Base-by-base conservation (phyloP, 1,140 invertebrate genomes). In the Drosophila oshimai region DNA sequence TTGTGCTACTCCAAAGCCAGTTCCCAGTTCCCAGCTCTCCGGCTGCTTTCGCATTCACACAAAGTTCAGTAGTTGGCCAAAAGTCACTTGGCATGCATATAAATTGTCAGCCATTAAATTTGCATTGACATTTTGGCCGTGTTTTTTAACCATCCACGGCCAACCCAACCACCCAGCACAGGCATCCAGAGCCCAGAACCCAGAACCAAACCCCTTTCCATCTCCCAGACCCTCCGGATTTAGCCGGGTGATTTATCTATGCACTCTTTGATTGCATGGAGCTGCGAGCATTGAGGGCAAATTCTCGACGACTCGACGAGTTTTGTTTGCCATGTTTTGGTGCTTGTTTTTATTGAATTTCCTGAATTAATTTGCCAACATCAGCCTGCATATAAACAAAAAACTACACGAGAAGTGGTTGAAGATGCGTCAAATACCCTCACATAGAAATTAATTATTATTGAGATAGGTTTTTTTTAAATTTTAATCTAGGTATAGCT, bases 261-360 rank as follows among this genome's bases (percentile, higher is more conserved):
- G 65, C 71, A 74, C 80, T 86, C 80, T 87, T 87, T 86, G 80
- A 86, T 86, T 86, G 81, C 80, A 80, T 58, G 64, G 62, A 69
- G 76, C 75, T 68, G 31, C 70, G 71, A 81, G 60, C 54, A 84
- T 51, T 51, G 54, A 31, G 41, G 47, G 55, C 69, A 62, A 51
- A 45, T 69, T 51, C 62, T 55, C 50, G 42, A 65, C 61, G 58
- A 65, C 58, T 65, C 61, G 58, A 42, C 74, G 58, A 77, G 58
- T 76, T 81, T 65, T 65, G 77, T 77, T 81, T 68, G 78, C 78
- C 78, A 77, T 81, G 78, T 77, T 73, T 62, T 73, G 78, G 74
- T 81, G 73, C 80, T 86, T 79, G 79, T 87, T 86, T 86, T 86
- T 86, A 86, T 86, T 86, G 80, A 86, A 86, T 86, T 86, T 86